These are phyloP conservation scores for Ceratothoa steindachneri DNA, from an alignment of 2,888 invertebrate genomes.

Conservation along the genomic window DNA sequence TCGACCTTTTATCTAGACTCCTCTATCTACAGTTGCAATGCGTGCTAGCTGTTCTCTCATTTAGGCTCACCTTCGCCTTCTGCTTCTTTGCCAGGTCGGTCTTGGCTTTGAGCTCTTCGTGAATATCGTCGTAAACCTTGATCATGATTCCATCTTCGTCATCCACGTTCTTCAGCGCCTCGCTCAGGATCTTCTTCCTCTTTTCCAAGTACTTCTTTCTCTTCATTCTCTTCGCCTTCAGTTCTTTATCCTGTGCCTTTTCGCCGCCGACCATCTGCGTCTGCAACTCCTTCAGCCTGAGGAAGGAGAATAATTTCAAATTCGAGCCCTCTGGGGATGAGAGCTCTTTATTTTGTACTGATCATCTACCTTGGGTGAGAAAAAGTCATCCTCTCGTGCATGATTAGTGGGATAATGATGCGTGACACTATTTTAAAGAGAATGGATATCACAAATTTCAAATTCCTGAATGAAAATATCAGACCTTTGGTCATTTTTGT, in stretches of 20 bases:
- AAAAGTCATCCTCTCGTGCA: constrained; percentile 6
- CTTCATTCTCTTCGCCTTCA: constrained; percentile 68
- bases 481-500: too few relatives aligned
- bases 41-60: too few relatives aligned
- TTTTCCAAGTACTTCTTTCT: constrained; percentile 64
- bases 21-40: too few relatives aligned
- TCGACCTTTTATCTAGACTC: too few relatives aligned
- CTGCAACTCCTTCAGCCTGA: constrained; percentile 63
- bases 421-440: too few relatives aligned
- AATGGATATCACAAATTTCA: too few relatives aligned
- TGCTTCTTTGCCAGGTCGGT: constrained; percentile 65
- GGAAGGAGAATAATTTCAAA: too few relatives aligned
- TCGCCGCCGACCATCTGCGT: constrained; percentile 76
- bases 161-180: constrained; percentile 59
- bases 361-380: constrained; percentile 21
- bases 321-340: neutral
- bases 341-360: constrained; percentile 3
- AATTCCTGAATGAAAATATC: too few relatives aligned
- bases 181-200: constrained; percentile 66
- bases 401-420: neutral
- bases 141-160: constrained; percentile 68
- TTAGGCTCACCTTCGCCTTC: constrained; percentile 63
- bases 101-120: constrained; percentile 70
- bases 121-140: constrained; percentile 71
- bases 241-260: constrained; percentile 65